Base-by-base conservation (phyloP, 2,797 vertebrate genomes). In the Lophius americanus region DNA sequence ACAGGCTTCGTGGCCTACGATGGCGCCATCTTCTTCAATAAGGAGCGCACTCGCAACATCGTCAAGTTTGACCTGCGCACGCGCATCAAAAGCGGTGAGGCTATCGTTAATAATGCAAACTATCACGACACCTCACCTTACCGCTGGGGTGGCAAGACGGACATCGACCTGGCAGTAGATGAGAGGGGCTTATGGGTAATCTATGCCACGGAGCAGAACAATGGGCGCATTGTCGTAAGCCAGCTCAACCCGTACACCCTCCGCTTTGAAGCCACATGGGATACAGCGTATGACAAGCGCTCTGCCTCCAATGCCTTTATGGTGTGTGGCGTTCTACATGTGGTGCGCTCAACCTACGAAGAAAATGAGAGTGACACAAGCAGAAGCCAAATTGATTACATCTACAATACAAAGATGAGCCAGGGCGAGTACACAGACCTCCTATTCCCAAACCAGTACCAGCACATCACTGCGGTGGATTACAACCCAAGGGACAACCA, bases 401-500 rank as follows among this genome's bases (percentile, higher is more conserved):
- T 94, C 85, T 99, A 97, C 88, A 99, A 98, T 84, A 99, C 98
- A 70, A 95, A 96, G 79, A 78, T 97, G 59, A 96, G 92, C 90
- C 92, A 95, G 55, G 97, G 96, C 59, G 95, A 97, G 64, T 94
- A 95, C 43, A 93, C 95, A 1, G 96, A 98, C 75, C 92, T 99
- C 64, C 94, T 95, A 36, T 99, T 99, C 74, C 98, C 98, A 77
- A 99, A 99, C 90, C 96, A 97, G 92, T 96, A 99, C 91, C 98
- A 99, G 90, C 99, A 98, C 83, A 96, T 99, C 48, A 96, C 98
- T 0, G 95, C 98, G 49, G 98, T 98, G 96, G 98, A 99, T 96
- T 99, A 99, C 92, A 99, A 99, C 91, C 98, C 98, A 14, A 89
- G 98, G 70, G 98, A 99, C 89, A 99, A 99, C 91, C 97, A 98